These are phyloP conservation scores for Drosophila peninsularis DNA, from an alignment of 2,888 invertebrate genomes.

Conservation along the genomic window DNA sequence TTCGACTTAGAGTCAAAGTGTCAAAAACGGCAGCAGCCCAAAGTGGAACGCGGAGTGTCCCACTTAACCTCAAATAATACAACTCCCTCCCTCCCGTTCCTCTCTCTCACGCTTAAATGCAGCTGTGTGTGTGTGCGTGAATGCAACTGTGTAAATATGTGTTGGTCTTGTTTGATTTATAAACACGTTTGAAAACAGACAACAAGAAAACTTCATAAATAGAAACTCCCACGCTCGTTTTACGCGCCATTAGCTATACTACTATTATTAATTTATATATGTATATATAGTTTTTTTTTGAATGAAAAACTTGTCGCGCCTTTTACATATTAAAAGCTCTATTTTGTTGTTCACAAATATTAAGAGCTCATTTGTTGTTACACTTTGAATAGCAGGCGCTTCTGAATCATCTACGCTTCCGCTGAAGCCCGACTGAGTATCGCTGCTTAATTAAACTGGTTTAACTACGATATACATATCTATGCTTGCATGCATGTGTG, in stretches of 20 bases:
- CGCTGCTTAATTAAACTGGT: slow-evolving; percentile 56
- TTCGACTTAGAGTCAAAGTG: slow-evolving; percentile 48
- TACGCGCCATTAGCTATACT: slow-evolving; percentile 29
- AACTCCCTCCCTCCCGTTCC: neutral
- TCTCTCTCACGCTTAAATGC: neutral
- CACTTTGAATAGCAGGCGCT: slow-evolving; percentile 37
- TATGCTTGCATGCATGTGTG: neutral
- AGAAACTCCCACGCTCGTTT: slow-evolving; percentile 61
- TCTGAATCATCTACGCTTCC: slow-evolving; percentile 65
- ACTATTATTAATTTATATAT: slow-evolving; percentile 2
- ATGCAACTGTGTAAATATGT: slow-evolving; percentile 34
- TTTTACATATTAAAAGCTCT: slow-evolving; percentile 42
- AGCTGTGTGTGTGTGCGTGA: slow-evolving; percentile 10
- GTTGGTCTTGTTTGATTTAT: slow-evolving; percentile 48
- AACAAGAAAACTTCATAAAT: slow-evolving; percentile 36
- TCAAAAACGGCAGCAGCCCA: slow-evolving; percentile 43
- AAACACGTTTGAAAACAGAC: slow-evolving; percentile 35
- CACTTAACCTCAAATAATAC: slow-evolving; percentile 57
- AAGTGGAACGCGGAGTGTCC: slow-evolving; percentile 70
- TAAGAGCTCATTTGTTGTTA: slow-evolving; percentile 46
- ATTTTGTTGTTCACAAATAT: slow-evolving; percentile 32
- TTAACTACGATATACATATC: slow-evolving; percentile 31
- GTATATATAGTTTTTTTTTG: slow-evolving; percentile 49
- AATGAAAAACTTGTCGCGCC: slow-evolving; percentile 72
- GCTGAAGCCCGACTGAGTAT: slow-evolving; percentile 35